These are phyloP conservation scores for Aldabrachelys gigantea DNA, from an alignment of 2,113 vertebrate genomes.

Conservation along the genomic window DNA sequence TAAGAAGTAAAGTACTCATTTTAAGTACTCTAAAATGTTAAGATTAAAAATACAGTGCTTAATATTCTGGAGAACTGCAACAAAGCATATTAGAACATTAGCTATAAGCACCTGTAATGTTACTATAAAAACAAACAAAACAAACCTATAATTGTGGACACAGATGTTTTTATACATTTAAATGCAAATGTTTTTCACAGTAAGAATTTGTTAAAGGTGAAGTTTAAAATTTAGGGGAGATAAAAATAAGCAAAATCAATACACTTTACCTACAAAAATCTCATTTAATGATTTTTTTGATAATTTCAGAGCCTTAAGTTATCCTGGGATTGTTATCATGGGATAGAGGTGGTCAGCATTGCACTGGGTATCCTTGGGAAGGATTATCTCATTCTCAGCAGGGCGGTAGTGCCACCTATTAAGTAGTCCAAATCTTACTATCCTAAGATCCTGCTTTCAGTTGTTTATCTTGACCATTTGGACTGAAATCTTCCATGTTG, in stretches of 20 bases:
- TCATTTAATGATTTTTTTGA: not conserved
- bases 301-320: not conserved
- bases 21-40: constrained; percentile 68
- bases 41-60: constrained; percentile 72
- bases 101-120: constrained; percentile 42
- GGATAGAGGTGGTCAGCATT: not conserved
- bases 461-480: not conserved
- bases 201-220: not conserved
- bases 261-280: not conserved
- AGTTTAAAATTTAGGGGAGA: not conserved
- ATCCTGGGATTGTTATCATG: not conserved
- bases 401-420: not conserved
- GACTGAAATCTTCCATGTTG: not conserved
- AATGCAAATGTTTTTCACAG: not conserved
- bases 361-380: not conserved
- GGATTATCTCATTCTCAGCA: not conserved
- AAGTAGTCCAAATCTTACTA: not conserved
- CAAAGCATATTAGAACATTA: constrained; percentile 43
- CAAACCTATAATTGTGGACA: not conserved
- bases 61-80: constrained; percentile 54
- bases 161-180: not conserved
- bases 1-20: constrained; percentile 58
- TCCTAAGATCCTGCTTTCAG: not conserved
- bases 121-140: not conserved
- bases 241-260: not conserved